Evolutionary conservation across 1,140 invertebrate genomes (phyloP).

Genomic region (Temnothorax nylanderi): DNA sequence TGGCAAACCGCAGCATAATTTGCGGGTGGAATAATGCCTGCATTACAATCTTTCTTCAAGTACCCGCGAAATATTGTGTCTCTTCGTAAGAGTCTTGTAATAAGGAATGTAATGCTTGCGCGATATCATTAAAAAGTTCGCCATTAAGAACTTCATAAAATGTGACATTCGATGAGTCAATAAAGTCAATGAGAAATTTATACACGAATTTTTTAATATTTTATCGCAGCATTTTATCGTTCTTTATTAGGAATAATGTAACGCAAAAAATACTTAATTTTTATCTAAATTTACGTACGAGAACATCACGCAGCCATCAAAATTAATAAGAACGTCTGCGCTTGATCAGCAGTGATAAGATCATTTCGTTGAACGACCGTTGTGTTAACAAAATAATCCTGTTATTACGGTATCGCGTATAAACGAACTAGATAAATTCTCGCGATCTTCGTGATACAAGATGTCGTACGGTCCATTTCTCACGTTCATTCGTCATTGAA

Average conservation of each 20-base stretch:
- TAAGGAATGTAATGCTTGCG: neutral
- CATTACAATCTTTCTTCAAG: constrained; percentile 12
- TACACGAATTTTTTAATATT: neutral
- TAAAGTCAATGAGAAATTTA: neutral
- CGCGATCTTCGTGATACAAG: neutral
- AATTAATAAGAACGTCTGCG: neutral
- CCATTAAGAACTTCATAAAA: neutral
- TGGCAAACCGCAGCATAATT: constrained; percentile 19
- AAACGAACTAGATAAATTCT: neutral
- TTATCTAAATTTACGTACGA: neutral
- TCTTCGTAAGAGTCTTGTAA: neutral
- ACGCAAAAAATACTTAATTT: neutral
- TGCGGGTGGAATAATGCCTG: neutral
- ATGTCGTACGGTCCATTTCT: constrained; percentile 4
- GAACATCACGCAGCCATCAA: neutral
- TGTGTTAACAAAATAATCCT: neutral
- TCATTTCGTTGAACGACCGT: neutral
- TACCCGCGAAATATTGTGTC: neutral
- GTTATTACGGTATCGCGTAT: neutral
- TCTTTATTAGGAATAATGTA: neutral
- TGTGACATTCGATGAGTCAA: neutral
- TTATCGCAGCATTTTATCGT: neutral
- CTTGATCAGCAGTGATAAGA: neutral
- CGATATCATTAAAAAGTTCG: neutral
- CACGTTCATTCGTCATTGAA: constrained; percentile 42